Percentiles rank a stretch among this genome's conserved stretches.
These are phyloP conservation scores for Ophion obscuratus DNA, from an alignment of 2,888 invertebrate genomes.

Conservation along the genomic window DNA sequence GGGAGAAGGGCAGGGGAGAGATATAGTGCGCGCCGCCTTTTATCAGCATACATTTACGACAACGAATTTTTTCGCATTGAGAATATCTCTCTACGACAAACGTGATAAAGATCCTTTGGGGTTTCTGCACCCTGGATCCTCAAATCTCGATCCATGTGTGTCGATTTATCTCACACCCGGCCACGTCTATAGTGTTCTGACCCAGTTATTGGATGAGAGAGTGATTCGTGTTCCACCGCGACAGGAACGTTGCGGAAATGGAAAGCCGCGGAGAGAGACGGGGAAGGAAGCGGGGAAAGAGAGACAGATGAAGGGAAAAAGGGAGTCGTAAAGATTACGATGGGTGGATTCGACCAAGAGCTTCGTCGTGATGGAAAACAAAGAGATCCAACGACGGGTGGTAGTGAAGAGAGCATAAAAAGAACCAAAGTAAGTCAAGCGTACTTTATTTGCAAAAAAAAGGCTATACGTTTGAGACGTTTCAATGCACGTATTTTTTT, in stretches of 20 bases:
- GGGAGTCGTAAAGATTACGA: slow-evolving; percentile 36
- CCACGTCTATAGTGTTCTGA: slow-evolving; percentile 48
- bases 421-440: slow-evolving; percentile 25
- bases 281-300: not conserved
- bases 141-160: slow-evolving; percentile 5
- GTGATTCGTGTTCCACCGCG: slow-evolving; percentile 33
- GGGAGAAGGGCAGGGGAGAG: not conserved
- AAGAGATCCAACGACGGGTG: slow-evolving; percentile 36
- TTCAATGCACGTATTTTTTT: not conserved
- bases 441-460: slow-evolving; percentile 18
- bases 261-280: slow-evolving; percentile 45
- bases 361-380: not conserved
- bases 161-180: not conserved
- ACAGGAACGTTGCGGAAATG: slow-evolving; percentile 55
- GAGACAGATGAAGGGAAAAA: slow-evolving; percentile 44
- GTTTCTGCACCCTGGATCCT: not conserved
- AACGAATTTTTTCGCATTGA: not conserved
- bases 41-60: not conserved
- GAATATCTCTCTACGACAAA: slow-evolving; percentile 3
- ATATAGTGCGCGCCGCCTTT: not conserved
- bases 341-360: not conserved
- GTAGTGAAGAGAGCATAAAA: slow-evolving; percentile 27
- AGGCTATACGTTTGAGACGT: not conserved
- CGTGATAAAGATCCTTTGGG: not conserved
- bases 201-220: slow-evolving; percentile 52